Conservation (phyloP, 2,797 vertebrate genomes). For the Microtus agrestis region DNA sequence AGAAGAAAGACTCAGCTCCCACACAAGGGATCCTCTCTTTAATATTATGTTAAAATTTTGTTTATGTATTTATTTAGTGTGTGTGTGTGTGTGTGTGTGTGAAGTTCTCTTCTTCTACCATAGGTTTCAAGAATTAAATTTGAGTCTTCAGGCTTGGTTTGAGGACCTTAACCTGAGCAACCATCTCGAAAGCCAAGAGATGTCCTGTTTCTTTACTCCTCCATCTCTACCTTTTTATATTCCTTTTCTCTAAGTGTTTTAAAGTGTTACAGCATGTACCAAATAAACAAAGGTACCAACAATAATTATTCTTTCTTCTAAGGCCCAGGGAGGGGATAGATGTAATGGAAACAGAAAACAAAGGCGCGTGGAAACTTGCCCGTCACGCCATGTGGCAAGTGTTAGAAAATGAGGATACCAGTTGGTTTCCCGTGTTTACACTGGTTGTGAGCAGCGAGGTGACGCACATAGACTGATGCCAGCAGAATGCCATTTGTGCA, state of each 20-base stretch:
- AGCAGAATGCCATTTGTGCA: background rate
- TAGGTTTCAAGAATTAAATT: background rate
- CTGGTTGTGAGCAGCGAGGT: background rate
- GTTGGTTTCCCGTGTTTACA: constrained; percentile 31
- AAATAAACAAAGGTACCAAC: constrained; percentile 23
- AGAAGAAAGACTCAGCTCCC: no score
- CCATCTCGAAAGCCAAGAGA: background rate
- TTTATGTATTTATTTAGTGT: background rate
- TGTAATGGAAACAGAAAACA: constrained; percentile 45
- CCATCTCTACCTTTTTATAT: background rate
- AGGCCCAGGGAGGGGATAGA: background rate
- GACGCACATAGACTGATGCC: background rate
- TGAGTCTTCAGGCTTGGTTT: background rate
- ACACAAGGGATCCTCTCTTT: no score
- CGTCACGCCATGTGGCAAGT: background rate
- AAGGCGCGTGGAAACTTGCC: constrained; percentile 38
- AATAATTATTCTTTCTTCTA: constrained; percentile 42
- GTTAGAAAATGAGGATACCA: background rate
- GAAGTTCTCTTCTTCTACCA: background rate
- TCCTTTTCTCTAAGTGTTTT: background rate
- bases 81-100: background rate
- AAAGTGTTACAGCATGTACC: background rate
- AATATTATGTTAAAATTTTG: background rate
- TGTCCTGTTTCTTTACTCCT: background rate
- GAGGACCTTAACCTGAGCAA: background rate